These are phyloP conservation scores for Seladonia tumulorum DNA, from an alignment of 2,888 invertebrate genomes.

Conservation along the genomic window DNA sequence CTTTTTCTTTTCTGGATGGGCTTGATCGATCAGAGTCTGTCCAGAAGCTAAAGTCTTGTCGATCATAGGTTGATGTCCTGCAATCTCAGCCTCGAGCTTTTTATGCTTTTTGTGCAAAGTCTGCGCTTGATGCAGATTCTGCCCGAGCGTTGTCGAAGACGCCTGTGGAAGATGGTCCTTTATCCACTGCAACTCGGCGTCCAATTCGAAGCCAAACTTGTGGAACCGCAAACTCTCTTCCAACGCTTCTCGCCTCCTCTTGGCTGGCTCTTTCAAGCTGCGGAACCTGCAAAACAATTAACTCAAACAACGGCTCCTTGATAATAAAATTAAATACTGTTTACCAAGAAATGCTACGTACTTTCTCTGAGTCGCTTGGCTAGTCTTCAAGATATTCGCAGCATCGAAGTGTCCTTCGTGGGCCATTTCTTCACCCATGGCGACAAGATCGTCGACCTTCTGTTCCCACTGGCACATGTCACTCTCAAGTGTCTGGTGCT, in stretches of 20 bases:
- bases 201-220: slow-evolving; percentile 96
- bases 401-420: slow-evolving; percentile 98
- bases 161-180: slow-evolving; percentile 94
- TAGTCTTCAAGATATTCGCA: slow-evolving; percentile 92
- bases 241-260: slow-evolving; percentile 89
- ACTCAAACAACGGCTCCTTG: not conserved
- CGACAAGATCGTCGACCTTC: slow-evolving; percentile 91
- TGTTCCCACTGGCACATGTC: slow-evolving; percentile 94
- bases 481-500: slow-evolving; percentile 94
- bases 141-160: slow-evolving; percentile 90
- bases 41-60: slow-evolving; percentile 94
- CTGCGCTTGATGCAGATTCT: slow-evolving; percentile 96
- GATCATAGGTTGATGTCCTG: slow-evolving; percentile 93
- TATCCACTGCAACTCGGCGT: slow-evolving; percentile 97
- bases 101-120: slow-evolving; percentile 96
- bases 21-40: slow-evolving; percentile 89
- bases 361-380: slow-evolving; percentile 90
- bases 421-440: slow-evolving; percentile 94
- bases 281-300: slow-evolving; percentile 85
- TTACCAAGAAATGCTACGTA: slow-evolving; percentile 71
- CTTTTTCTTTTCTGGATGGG: slow-evolving; percentile 92
- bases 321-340: not conserved
- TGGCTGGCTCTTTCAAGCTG: slow-evolving; percentile 90
- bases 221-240: slow-evolving; percentile 94
- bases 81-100: slow-evolving; percentile 95